Evolutionary conservation across 2,113 vertebrate genomes (phyloP).

Genomic region (Gasterosteus nipponicus): DNA sequence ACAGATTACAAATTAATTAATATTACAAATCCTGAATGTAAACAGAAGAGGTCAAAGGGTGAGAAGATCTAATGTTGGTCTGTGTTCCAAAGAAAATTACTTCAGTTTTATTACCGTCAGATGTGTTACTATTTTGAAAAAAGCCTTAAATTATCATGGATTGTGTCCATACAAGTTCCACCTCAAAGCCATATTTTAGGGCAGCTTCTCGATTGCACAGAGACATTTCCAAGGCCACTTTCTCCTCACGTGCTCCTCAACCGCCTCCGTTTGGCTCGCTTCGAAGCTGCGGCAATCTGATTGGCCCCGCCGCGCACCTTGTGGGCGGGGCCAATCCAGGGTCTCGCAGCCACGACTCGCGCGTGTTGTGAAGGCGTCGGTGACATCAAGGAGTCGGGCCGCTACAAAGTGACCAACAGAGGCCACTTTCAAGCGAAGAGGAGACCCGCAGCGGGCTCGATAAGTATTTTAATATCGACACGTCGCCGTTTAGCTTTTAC

Average conservation of each 20-base stretch:
- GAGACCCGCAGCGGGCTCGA: neutral
- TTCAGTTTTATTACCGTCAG: no score
- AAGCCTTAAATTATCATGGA: no score
- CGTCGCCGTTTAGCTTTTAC: conserved; percentile 34
- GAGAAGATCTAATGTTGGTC: no score
- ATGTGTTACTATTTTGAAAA: no score
- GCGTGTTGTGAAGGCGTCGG: neutral
- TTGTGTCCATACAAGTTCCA: no score
- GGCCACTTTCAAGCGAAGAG: neutral
- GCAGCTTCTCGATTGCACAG: no score
- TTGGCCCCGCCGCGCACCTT: conserved; percentile 42
- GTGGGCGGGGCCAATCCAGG: conserved; percentile 52
- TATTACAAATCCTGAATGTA: no score
- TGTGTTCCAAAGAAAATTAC: no score
- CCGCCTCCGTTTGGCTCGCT: neutral
- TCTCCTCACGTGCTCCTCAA: neutral
- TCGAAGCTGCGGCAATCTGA: conserved; percentile 13
- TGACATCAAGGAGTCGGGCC: conserved; percentile 28
- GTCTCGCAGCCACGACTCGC: neutral
- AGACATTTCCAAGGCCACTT: neutral
- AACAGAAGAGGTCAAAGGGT: no score
- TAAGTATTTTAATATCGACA: neutral
- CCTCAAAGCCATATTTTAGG: no score
- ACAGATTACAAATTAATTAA: no score
- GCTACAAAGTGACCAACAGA: neutral